Percentiles rank a stretch among this genome's conserved stretches.
Evolutionary conservation across 2,113 vertebrate genomes (phyloP).

Genomic region (Panthera uncia): DNA sequence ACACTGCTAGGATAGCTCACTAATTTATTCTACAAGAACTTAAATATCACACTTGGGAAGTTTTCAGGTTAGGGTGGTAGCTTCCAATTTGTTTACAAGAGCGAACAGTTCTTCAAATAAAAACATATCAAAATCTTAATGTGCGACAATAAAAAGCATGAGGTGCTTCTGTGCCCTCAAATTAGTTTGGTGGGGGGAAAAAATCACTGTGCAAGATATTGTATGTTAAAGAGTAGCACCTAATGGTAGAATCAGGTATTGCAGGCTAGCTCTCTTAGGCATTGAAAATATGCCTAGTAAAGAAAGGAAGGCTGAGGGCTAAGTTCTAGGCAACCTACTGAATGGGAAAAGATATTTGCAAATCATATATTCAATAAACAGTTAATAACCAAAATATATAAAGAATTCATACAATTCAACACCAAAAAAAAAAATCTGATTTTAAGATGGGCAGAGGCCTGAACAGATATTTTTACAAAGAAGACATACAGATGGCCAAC

Average conservation of each 20-base stretch:
- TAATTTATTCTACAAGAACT: slow-evolving; percentile 23
- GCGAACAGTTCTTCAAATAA: neutral
- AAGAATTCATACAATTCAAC: neutral
- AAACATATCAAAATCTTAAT: neutral
- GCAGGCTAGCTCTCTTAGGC: slow-evolving; percentile 59
- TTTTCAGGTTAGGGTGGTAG: slow-evolving; percentile 13
- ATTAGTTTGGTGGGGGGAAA: neutral
- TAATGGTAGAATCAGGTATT: slow-evolving; percentile 59
- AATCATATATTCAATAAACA: neutral
- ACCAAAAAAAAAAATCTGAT: neutral
- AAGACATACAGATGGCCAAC: neutral
- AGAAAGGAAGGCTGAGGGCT: neutral
- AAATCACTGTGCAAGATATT: neutral
- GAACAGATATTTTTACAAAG: neutral
- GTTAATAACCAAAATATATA: neutral
- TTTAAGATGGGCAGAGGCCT: neutral
- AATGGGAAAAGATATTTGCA: neutral
- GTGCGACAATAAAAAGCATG: neutral
- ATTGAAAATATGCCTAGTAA: neutral
- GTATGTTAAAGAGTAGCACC: slow-evolving; percentile 55
- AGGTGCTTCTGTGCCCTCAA: neutral
- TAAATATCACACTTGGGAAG: slow-evolving; percentile 8
- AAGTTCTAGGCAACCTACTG: neutral
- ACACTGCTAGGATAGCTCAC: neutral
- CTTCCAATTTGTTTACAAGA: slow-evolving; percentile 29